These are phyloP conservation scores for Schizopygopsis malacanthus DNA, from an alignment of 2,797 vertebrate genomes.

Conservation along the genomic window DNA sequence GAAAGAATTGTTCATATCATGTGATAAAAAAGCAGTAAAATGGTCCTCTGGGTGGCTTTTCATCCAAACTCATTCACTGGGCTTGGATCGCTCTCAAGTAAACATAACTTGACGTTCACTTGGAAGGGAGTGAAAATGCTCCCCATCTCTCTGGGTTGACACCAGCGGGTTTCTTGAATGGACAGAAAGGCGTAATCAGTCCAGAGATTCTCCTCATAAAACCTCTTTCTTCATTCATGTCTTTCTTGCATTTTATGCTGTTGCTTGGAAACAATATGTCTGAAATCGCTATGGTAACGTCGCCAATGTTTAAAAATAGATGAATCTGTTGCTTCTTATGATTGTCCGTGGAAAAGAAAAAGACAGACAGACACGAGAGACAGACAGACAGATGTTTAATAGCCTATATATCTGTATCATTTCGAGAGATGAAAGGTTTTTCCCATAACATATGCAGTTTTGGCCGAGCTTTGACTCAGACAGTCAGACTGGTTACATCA, in stretches of 20 bases:
- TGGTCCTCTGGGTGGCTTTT: background rate
- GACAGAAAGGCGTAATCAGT: slow-evolving; percentile 53
- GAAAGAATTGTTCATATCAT: background rate
- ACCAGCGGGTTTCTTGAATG: slow-evolving; percentile 50
- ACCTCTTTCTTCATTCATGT: slow-evolving; percentile 81
- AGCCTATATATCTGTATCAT: background rate
- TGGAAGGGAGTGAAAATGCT: slow-evolving; percentile 31
- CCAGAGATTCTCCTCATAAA: slow-evolving; percentile 68
- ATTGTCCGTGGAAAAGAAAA: slow-evolving; percentile 65
- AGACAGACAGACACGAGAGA: slow-evolving; percentile 12
- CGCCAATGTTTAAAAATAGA: slow-evolving; percentile 81
- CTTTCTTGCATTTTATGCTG: slow-evolving; percentile 82
- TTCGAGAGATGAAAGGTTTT: background rate
- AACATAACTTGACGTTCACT: slow-evolving; percentile 62
- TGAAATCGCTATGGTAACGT: slow-evolving; percentile 95
- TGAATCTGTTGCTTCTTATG: slow-evolving; percentile 72
- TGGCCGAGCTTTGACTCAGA: background rate
- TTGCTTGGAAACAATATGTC: slow-evolving; percentile 94
- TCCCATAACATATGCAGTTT: background rate
- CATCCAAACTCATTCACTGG: background rate
- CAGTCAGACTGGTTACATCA: slow-evolving; percentile 2
- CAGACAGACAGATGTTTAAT: slow-evolving; percentile 29
- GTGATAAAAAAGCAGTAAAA: background rate
- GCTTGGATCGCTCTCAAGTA: background rate
- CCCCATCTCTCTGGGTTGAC: slow-evolving; percentile 17